A percentile compares a stretch with the other conserved stretches of the same genome.
These are phyloP conservation scores for Sympetrum striolatum DNA, from an alignment of 2,888 invertebrate species.

Conservation along the genomic window DNA sequence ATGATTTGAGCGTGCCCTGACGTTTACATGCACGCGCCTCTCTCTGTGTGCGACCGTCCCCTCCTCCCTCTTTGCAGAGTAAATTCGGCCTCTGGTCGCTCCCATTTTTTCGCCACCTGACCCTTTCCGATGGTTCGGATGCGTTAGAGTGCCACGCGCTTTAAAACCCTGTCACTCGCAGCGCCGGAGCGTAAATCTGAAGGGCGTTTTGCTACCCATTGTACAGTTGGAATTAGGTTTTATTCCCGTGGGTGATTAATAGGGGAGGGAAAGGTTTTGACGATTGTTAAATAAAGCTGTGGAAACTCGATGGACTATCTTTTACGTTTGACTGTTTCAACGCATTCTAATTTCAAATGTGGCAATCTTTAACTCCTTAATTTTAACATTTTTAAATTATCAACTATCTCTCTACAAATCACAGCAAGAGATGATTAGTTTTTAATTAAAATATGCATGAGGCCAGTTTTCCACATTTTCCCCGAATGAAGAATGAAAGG, in stretches of 20 bases:
- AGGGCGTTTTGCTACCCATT: not conserved
- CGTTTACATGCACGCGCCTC: constrained; percentile 7
- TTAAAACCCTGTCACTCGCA: constrained; percentile 20
- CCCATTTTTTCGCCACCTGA: not conserved
- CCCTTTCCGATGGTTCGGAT: not conserved
- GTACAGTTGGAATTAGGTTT: not conserved
- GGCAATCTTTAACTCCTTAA: not conserved
- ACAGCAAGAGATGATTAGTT: too few species aligned
- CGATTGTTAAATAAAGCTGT: not conserved
- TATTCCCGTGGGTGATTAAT: too few species aligned
- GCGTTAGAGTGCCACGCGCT: not conserved
- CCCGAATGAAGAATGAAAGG: too few species aligned
- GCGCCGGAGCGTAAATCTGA: not conserved
- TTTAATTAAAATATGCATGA: too few species aligned
- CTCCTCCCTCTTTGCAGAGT: not conserved
- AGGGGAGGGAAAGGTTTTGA: not conserved
- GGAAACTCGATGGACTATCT: not conserved
- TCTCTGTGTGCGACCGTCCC: not conserved
- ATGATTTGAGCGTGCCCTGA: constrained; percentile 29
- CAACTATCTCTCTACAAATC: too few species aligned
- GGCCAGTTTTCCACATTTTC: too few species aligned
- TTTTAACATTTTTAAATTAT: not conserved
- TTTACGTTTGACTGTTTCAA: not conserved
- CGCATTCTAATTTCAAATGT: not conserved
- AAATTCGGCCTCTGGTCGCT: not conserved